Evolutionary conservation across 2,113 vertebrate genomes (phyloP), one percentile per base, ranked within the genome.

Genomic region (Cariama cristata): DNA sequence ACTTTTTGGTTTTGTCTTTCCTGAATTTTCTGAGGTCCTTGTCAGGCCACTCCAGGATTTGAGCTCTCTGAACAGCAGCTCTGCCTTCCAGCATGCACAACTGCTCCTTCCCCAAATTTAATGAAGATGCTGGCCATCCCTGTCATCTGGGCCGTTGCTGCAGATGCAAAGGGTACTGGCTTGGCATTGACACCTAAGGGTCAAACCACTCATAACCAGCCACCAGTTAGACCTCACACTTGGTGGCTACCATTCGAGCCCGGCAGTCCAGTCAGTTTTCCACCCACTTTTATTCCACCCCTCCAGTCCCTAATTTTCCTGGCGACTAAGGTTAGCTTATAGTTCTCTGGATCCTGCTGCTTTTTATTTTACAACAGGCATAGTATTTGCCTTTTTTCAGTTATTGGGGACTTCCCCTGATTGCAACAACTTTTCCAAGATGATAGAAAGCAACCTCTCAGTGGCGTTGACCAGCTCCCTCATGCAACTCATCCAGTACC

Each of bases 261-360:
- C 11, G 38, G 27, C 0, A 0, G 0, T 38, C 60, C 9, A 5
- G 38, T 42, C 32, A 2, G 1, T 63, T 85, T 82, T 67, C 47
- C n/a, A 56, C 18, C 5, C 22, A 38, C 22, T 86, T 80, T n/a
- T 60, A 60, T 77, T 64, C 27, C 24, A 55, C 6, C 14, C 9
- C 28, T 94, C 12, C 4, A 40, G 44, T 83, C 75, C 27, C 3
- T 69, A 33, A 38, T 77, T 84, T 80, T 92, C 45, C 13, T 60
- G 44, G 40, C 13, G 23, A 40, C 28, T 58, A 38, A 68, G 22
- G 9, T 68, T 64, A 44, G 22, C 56, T 85, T 27, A 32, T 6
- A 38, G 12, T 45, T 74, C 35, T 53, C 23, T n/a, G 26, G 6
- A 71, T 92, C n/a, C 17, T 79, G 15, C 16, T 64, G n/a, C 32